These are phyloP conservation scores for Fregata magnificens DNA, from an alignment of 2,113 vertebrate species.

Conservation along the genomic window DNA sequence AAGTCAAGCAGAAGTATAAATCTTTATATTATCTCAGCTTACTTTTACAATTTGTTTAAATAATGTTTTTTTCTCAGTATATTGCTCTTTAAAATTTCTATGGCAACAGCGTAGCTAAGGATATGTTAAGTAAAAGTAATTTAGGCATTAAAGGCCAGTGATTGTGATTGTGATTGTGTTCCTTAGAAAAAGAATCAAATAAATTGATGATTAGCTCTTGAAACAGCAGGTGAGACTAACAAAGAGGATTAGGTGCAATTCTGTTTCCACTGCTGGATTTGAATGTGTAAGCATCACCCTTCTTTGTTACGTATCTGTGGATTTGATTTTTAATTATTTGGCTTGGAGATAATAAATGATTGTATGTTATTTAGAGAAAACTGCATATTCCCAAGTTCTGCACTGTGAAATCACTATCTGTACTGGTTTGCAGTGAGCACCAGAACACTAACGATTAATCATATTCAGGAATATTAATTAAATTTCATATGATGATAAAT, in stretches of 20 bases:
- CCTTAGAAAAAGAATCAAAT: not conserved
- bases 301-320: not conserved
- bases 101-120: not conserved
- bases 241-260: not conserved
- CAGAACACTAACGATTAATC: not conserved
- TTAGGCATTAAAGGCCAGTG: not conserved
- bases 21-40: not conserved
- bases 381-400: not conserved
- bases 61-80: not conserved
- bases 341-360: not conserved
- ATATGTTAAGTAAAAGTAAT: not conserved
- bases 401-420: not conserved
- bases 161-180: not conserved
- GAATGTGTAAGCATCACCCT: not conserved
- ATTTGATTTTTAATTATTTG: constrained; percentile 34
- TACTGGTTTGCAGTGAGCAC: not conserved
- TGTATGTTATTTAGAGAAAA: not conserved
- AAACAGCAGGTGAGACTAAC: not conserved
- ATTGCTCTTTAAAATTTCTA: not conserved
- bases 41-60: not conserved
- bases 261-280: not conserved
- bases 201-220: not conserved
- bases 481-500: not conserved
- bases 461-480: not conserved
- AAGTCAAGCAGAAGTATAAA: not conserved